Conservation (phyloP, 35 echinoderm and acorn worm genomes). For the Hemicentrotus pulcherrimus region DNA sequence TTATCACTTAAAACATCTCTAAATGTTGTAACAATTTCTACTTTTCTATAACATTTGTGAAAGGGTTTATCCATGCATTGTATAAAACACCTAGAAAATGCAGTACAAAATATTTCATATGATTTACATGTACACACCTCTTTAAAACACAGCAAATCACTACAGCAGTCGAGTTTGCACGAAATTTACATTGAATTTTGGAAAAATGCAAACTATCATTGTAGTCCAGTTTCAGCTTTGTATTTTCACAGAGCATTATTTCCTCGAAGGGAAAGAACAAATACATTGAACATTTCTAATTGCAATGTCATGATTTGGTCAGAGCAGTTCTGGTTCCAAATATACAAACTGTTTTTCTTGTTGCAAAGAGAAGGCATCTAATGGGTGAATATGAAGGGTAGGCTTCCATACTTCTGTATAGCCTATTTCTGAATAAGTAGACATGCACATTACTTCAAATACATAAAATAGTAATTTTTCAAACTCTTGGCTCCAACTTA, state of each 20-base stretch:
- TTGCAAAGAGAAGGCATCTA: slow-evolving; percentile 1
- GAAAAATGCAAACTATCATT: background rate
- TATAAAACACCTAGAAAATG: background rate
- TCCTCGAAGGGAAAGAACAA: no score
- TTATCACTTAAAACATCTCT: no score
- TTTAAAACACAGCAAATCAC: slow-evolving; percentile 3
- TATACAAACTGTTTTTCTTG: background rate
- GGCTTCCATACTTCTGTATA: background rate
- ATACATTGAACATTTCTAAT: background rate
- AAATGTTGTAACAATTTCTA: no score
- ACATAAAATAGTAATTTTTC: background rate
- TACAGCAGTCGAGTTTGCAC: background rate
- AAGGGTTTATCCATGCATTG: background rate
- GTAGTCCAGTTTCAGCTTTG: background rate
- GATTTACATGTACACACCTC: slow-evolving; percentile 2
- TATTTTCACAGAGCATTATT: background rate
- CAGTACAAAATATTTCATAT: slow-evolving; percentile 14
- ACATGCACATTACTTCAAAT: background rate
- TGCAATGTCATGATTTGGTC: background rate
- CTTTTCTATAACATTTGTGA: background rate
- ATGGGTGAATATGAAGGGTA: background rate
- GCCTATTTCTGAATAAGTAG: background rate
- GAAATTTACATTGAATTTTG: background rate
- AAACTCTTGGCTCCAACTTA: background rate
- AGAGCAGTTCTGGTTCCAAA: background rate